Conservation (phyloP, 2,113 vertebrate species). For the Colistium nudipinnis region DNA sequence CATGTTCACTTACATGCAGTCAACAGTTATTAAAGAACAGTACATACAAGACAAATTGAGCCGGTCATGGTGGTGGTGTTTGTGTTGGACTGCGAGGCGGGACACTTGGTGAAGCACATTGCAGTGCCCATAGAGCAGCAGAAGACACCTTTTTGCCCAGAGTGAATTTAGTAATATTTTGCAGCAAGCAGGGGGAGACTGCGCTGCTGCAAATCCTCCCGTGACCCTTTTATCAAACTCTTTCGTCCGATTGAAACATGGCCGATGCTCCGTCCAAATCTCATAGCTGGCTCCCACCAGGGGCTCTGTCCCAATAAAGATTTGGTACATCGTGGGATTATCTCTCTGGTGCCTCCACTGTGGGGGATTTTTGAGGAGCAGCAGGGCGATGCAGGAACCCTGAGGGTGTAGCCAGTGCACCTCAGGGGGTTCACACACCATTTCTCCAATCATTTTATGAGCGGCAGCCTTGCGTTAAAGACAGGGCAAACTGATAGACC, state of each 20-base stretch:
- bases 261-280: constrained; percentile 37
- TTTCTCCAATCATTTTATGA: constrained; percentile 6
- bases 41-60: not conserved
- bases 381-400: constrained; percentile 29
- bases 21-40: not conserved
- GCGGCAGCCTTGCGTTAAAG: not conserved
- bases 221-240: constrained; percentile 22
- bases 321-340: constrained; percentile 76
- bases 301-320: constrained; percentile 62
- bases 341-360: constrained; percentile 53
- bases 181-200: constrained; percentile 3
- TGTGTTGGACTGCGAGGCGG: not conserved
- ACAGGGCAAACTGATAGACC: not conserved
- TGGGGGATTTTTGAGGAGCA: constrained; percentile 45
- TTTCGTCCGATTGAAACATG: constrained; percentile 40
- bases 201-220: constrained; percentile 30
- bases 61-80: not conserved
- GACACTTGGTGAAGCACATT: not conserved
- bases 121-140: not conserved
- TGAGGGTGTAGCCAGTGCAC: constrained; percentile 34
- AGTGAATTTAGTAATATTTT: constrained; percentile 5
- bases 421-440: constrained; percentile 47
- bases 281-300: constrained; percentile 53
- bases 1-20: not conserved
- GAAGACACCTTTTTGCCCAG: not conserved